These are phyloP conservation scores for Maccullochella peelii DNA, from an alignment of 2,113 vertebrate genomes.

Conservation along the genomic window DNA sequence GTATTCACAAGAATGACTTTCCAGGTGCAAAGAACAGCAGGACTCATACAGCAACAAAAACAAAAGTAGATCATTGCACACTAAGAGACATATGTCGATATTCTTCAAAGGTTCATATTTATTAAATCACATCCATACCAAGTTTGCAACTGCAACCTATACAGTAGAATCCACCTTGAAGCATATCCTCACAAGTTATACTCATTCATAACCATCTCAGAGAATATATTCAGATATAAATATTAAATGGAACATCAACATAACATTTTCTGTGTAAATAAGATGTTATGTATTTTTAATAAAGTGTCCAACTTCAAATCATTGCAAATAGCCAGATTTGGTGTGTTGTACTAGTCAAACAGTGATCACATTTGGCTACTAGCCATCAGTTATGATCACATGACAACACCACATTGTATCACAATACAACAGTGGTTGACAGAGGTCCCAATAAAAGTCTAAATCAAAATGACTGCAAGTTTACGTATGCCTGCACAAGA, in stretches of 20 bases:
- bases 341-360: background rate
- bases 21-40: background rate
- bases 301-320: background rate
- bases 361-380: background rate
- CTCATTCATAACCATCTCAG: background rate
- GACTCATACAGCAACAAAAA: background rate
- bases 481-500: background rate
- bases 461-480: background rate
- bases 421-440: background rate
- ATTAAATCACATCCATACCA: background rate
- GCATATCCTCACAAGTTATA: background rate
- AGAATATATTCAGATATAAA: background rate
- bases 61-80: background rate
- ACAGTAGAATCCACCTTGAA: background rate
- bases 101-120: background rate
- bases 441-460: no score
- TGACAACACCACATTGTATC: background rate
- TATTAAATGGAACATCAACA: background rate
- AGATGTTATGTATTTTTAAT: background rate
- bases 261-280: background rate
- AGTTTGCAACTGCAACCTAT: background rate
- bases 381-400: background rate
- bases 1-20: background rate
- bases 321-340: background rate
- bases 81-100: background rate